Percentiles rank a stretch among this genome's conserved stretches.
Evolutionary conservation across 2,888 invertebrate species (phyloP).

Genomic region (Pristionchus maxplancki): DNA sequence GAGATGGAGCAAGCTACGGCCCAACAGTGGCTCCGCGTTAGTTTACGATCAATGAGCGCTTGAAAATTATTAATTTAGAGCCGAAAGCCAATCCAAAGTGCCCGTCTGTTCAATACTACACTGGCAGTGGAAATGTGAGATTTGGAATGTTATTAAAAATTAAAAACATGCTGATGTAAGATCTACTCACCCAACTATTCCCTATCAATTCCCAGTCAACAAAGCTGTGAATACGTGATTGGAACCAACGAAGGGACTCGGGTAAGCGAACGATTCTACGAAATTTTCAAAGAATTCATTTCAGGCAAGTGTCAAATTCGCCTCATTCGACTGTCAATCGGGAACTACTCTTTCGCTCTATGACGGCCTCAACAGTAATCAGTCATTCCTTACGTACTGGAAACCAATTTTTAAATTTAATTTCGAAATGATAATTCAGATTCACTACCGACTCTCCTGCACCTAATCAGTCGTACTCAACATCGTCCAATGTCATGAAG

Average conservation of each 20-base stretch:
- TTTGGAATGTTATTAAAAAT: background rate
- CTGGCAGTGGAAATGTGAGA: background rate
- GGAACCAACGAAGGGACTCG: background rate
- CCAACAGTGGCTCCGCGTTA: background rate
- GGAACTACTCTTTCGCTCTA: background rate
- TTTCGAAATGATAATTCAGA: background rate
- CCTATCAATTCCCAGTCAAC: background rate
- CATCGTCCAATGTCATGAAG: background rate
- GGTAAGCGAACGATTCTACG: background rate
- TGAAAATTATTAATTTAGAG: no score
- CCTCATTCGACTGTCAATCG: background rate
- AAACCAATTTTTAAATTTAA: background rate
- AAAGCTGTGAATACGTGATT: background rate
- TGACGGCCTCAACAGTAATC: background rate
- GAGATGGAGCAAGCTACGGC: background rate
- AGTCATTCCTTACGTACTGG: background rate
- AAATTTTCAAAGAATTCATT: background rate
- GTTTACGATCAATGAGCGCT: no score
- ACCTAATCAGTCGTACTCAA: background rate
- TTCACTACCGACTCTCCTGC: background rate
- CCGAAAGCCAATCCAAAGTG: background rate
- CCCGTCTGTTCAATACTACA: background rate
- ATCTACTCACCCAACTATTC: conserved; percentile 46
- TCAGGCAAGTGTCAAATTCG: background rate
- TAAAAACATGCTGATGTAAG: background rate